phyloP scores from a whole-genome alignment of 2,113 vertebrate genomes.

The Leptosomus discolor region DNA sequence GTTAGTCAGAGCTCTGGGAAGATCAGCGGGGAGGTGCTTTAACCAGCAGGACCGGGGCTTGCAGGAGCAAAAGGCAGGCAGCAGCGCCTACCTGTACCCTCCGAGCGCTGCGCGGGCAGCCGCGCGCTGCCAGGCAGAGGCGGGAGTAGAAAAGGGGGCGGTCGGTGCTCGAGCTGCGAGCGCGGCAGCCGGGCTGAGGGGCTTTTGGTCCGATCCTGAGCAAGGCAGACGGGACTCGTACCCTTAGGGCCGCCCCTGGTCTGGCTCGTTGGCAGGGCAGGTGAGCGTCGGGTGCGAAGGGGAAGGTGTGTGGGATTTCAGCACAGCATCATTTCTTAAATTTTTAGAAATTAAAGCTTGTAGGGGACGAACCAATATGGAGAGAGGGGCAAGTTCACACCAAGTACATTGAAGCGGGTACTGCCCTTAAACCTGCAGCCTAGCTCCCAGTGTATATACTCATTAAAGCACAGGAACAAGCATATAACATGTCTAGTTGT shows the following conservation, averaged over 20 bases:
- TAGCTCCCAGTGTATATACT: neutral
- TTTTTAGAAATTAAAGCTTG: neutral
- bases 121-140: accelerated
- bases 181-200: neutral
- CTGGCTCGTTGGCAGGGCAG: neutral
- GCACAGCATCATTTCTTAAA: neutral
- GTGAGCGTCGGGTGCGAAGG: neutral
- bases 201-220: neutral
- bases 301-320: neutral
- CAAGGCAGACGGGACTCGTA: neutral
- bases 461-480: accelerated
- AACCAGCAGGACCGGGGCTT: accelerated
- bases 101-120: neutral
- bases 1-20: neutral
- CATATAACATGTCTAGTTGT: accelerated
- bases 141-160: neutral
- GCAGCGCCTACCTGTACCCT: accelerated
- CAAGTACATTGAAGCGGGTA: neutral
- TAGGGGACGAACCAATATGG: neutral
- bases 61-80: neutral
- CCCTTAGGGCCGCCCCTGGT: neutral
- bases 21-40: accelerated
- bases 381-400: neutral
- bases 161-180: accelerated
- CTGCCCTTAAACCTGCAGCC: neutral